These are phyloP conservation scores for Palloptera scutellata DNA, from an alignment of 2,888 invertebrate species.

Conservation along the genomic window DNA sequence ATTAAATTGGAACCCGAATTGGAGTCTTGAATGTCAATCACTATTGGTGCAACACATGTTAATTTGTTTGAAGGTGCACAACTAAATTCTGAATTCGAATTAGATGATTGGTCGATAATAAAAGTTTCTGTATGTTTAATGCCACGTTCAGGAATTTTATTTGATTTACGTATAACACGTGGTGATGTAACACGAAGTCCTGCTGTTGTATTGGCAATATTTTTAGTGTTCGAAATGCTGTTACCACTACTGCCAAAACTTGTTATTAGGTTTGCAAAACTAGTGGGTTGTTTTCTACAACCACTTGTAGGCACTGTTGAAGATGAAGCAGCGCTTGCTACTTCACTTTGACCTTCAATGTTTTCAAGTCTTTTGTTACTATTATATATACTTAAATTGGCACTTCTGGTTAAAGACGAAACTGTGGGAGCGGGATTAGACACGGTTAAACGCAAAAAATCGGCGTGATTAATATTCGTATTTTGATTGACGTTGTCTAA, in stretches of 20 bases:
- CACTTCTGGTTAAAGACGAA: slow-evolving; percentile 38
- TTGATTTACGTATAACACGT: slow-evolving; percentile 12
- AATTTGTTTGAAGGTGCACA: slow-evolving; percentile 26
- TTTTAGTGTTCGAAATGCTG: slow-evolving; percentile 4
- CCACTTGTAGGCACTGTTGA: not conserved
- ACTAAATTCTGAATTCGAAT: slow-evolving; percentile 42
- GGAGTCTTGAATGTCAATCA: slow-evolving; percentile 57
- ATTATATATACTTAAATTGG: slow-evolving; percentile 37
- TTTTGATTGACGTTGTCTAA: slow-evolving; percentile 28
- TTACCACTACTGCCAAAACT: slow-evolving; percentile 32
- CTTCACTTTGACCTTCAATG: slow-evolving; percentile 20
- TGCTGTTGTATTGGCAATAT: not conserved
- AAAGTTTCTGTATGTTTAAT: slow-evolving; percentile 33
- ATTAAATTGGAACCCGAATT: slow-evolving; percentile 56
- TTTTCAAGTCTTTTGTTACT: slow-evolving; percentile 38
- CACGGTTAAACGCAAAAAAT: slow-evolving; percentile 33
- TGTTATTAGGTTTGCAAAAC: slow-evolving; percentile 48
- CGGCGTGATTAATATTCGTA: slow-evolving; percentile 29
- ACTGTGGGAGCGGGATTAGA: slow-evolving; percentile 13
- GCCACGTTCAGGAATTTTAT: slow-evolving; percentile 12
- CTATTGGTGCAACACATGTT: slow-evolving; percentile 44
- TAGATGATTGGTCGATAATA: slow-evolving; percentile 46
- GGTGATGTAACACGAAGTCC: not conserved
- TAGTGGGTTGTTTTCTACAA: slow-evolving; percentile 44
- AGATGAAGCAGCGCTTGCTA: slow-evolving; percentile 31